Conservation (phyloP, 1,140 invertebrate genomes). For the Metaphire vulgaris region DNA sequence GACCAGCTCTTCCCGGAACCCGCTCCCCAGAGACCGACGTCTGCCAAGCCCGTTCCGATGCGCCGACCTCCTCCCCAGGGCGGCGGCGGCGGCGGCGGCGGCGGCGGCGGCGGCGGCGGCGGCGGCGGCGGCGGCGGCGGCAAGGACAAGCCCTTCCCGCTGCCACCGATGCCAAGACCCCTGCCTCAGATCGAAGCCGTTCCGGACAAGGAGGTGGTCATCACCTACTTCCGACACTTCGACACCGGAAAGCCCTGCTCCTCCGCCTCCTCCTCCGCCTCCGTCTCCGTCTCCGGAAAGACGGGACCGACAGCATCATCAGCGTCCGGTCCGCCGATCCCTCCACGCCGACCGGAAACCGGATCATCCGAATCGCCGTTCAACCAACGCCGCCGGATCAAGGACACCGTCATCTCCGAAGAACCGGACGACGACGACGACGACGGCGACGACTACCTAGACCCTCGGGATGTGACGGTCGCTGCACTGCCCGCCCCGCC, state of each 20-base stretch:
- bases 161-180: neutral
- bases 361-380: neutral
- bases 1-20: neutral
- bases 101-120: too few relatives aligned
- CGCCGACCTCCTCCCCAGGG: neutral
- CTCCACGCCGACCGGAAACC: neutral
- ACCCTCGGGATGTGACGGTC: neutral
- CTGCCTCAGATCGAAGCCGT: neutral
- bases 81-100: too few relatives aligned
- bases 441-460: neutral
- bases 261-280: too few relatives aligned
- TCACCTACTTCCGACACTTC: neutral
- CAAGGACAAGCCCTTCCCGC: neutral
- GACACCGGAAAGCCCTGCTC: neutral
- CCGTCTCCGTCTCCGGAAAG: too few relatives aligned
- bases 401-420: neutral
- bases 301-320: too few relatives aligned
- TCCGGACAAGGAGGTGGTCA: neutral
- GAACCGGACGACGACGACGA: neutral
- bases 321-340: neutral
- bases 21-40: neutral
- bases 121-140: too few relatives aligned
- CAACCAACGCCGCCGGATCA: neutral
- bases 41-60: neutral
- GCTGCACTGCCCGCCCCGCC: neutral